Conservation (phyloP, 2,113 vertebrate species). For the Daphoenositta chrysoptera region DNA sequence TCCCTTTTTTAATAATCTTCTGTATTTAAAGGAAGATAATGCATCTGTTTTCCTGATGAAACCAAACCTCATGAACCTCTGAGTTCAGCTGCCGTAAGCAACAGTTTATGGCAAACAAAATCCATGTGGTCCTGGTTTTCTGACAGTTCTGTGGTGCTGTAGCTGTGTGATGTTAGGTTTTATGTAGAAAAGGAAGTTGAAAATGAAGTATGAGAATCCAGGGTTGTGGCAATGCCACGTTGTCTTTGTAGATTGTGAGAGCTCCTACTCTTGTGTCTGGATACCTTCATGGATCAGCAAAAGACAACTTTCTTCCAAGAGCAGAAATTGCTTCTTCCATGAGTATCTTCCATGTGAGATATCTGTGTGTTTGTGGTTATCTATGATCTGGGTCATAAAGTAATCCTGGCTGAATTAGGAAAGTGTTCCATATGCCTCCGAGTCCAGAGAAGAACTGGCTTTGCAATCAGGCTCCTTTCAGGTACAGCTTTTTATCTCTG, state of each 20-base stretch:
- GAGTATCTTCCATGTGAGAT: background rate
- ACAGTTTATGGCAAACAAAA: background rate
- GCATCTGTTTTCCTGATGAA: background rate
- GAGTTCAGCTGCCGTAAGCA: background rate
- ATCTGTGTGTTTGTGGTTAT: background rate
- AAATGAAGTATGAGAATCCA: background rate
- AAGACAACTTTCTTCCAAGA: background rate
- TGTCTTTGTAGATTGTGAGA: background rate
- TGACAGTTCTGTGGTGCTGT: background rate
- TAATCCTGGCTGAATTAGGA: background rate
- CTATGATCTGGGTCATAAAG: background rate
- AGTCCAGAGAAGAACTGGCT: background rate
- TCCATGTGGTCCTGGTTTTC: background rate
- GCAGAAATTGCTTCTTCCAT: background rate
- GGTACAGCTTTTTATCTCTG: background rate
- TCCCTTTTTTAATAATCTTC: background rate
- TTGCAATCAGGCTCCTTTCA: background rate
- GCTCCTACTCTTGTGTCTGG: background rate
- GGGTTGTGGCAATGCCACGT: background rate
- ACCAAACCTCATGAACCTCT: background rate
- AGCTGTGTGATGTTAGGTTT: background rate
- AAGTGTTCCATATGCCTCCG: background rate
- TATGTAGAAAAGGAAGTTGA: background rate
- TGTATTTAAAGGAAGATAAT: background rate
- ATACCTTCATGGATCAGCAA: background rate